These are phyloP conservation scores for Tiliqua scincoides DNA, from an alignment of 2,113 vertebrate genomes.

Conservation along the genomic window DNA sequence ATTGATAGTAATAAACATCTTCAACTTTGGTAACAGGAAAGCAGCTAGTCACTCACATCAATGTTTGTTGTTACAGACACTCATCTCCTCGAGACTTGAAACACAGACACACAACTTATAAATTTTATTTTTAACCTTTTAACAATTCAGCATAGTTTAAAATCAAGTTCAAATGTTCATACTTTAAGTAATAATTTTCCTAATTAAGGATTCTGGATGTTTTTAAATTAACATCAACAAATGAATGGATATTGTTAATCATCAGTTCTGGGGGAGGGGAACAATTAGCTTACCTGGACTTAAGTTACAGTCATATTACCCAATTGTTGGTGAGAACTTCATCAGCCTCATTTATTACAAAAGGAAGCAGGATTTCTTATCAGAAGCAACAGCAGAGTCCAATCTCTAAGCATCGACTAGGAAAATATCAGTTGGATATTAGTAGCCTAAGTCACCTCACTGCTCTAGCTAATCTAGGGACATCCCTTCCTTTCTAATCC, in stretches of 20 bases:
- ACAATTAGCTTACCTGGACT: conserved; percentile 1
- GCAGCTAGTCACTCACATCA: not conserved
- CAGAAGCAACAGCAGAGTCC: conserved; percentile 25
- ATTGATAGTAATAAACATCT: not conserved
- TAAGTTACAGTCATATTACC: conserved; percentile 4
- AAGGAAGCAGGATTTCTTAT: conserved; percentile 53
- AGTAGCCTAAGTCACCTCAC: conserved; percentile 67
- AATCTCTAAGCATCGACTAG: conserved; percentile 33
- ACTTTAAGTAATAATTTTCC: not conserved
- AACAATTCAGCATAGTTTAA: not conserved
- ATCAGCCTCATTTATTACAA: not conserved
- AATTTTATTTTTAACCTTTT: not conserved
- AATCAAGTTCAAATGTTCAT: not conserved
- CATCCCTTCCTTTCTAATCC: conserved; percentile 79
- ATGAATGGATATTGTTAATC: conserved; percentile 3
- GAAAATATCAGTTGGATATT: conserved; percentile 45
- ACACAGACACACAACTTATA: too few relatives aligned
- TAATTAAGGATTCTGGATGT: not conserved
- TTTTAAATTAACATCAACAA: not conserved
- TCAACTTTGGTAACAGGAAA: not conserved
- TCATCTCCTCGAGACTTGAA: not conserved
- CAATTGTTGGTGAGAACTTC: not conserved
- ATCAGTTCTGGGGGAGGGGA: too few relatives aligned
- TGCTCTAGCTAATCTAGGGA: conserved; percentile 70
- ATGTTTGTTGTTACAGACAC: not conserved